These are phyloP conservation scores for Sphaeramia orbicularis DNA, from an alignment of 2,797 vertebrate species.

Conservation along the genomic window DNA sequence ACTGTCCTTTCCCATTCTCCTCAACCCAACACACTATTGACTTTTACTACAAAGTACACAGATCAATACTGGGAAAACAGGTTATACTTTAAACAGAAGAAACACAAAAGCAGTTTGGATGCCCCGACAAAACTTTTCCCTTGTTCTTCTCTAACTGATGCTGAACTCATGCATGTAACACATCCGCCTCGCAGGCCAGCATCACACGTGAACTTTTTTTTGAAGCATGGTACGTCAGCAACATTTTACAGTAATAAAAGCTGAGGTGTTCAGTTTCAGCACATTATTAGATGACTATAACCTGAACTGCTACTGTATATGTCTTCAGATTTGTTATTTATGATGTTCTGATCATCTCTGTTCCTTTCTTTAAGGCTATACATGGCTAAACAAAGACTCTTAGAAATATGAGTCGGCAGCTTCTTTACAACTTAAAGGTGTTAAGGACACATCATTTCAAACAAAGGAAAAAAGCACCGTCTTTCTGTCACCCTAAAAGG, in stretches of 20 bases:
- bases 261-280: constrained; percentile 40
- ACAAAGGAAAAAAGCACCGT: constrained; percentile 35
- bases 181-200: constrained; percentile 21
- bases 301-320: constrained; percentile 4
- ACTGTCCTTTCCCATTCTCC: constrained; percentile 32
- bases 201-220: constrained; percentile 45
- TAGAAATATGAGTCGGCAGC: constrained; percentile 29
- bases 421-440: constrained; percentile 16
- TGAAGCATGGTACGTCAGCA: constrained; percentile 33
- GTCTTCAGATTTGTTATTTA: constrained; percentile 15
- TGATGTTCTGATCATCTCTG: constrained; percentile 18
- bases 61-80: constrained; percentile 69
- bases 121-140: background rate
- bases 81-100: constrained; percentile 72
- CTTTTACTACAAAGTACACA: constrained; percentile 70
- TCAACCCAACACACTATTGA: constrained; percentile 62
- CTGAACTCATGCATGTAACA: constrained; percentile 35
- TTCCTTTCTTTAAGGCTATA: background rate
- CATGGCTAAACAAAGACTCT: constrained; percentile 18
- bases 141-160: constrained; percentile 13
- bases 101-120: constrained; percentile 16
- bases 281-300: constrained; percentile 12
- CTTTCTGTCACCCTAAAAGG: constrained; percentile 40
- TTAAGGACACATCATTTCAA: constrained; percentile 52
- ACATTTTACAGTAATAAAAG: constrained; percentile 37